phyloP scores from a whole-genome alignment of 2,113 vertebrate species.

The Lycocorax pyrrhopterus region DNA sequence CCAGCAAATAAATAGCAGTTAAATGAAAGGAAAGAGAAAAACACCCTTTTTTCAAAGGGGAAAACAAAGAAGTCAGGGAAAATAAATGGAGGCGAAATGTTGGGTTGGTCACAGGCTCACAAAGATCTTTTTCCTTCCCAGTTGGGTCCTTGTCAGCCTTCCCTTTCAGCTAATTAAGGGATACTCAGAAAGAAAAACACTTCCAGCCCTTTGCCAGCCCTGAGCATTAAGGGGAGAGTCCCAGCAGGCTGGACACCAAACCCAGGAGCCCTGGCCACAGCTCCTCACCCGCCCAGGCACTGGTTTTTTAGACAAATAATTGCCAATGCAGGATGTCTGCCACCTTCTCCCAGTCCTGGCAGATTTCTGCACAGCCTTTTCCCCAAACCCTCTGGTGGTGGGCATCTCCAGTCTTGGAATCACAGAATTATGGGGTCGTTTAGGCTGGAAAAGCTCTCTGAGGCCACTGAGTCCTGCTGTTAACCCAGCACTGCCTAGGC shows the following conservation, averaged over 20 bases:
- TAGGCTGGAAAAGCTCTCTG: background rate
- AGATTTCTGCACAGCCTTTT: background rate
- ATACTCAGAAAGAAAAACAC: constrained; percentile 10
- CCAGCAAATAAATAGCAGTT: constrained; percentile 55
- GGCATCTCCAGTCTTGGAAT: background rate
- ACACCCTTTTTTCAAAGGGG: constrained; percentile 21
- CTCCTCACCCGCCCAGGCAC: background rate
- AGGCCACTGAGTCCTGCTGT: background rate
- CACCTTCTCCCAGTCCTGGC: background rate
- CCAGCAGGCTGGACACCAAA: background rate
- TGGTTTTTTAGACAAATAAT: background rate
- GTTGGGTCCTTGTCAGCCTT: background rate
- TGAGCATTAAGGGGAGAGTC: background rate
- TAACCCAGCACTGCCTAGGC: background rate
- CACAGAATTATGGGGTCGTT: background rate
- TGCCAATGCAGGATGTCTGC: background rate
- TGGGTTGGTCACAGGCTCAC: background rate
- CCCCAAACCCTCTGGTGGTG: background rate
- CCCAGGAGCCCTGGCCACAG: background rate
- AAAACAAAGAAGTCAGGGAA: constrained; percentile 20
- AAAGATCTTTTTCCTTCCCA: background rate
- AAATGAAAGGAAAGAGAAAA: constrained; percentile 39
- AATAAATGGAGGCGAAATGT: background rate
- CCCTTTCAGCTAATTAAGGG: constrained; percentile 34
- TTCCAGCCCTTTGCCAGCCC: constrained; percentile 20